Evolutionary conservation across 2,888 invertebrate species (phyloP), one percentile per base, ranked within the genome.

Genomic region (Alcis repandata): DNA sequence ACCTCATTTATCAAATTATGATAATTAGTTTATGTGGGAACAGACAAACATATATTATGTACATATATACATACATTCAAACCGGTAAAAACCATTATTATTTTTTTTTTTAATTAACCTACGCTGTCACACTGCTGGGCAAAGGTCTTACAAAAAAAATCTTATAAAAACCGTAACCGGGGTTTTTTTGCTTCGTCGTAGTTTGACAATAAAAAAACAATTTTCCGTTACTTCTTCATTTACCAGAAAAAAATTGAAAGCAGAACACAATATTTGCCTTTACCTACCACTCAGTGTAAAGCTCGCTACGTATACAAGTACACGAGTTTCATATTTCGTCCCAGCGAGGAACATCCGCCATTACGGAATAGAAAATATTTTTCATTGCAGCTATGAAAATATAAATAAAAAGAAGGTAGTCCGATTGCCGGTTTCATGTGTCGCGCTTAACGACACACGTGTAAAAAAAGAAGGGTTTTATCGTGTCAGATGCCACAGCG

Each of bases 401-500:
- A 69, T 67, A 33, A 68, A 66, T 65, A 63, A 68, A 67, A 69
- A 69, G 65, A 57, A 53, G 57, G 40, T 56, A 59, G 66, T 67
- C 65, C 67, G 68, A 73, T 71, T 71, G 67, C 63, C 67, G 70
- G 72, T 67, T 67, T 70, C 77, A 72, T 66, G 63, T 74, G 77
- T 74, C 75, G 63, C 72, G 69, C 65, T 60, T 71, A 75, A 74
- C 75, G 74, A 76, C 73, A 70, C 71, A 73, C 68, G 70, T 73
- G 73, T 72, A 73, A 74, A 74, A 75, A 76, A 58, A 60, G 67
- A 69, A 20, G 19, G 56, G 71, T 71, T 77, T 74, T 78, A 77
- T 76, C 76, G 72, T 72, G 75, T 75, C 77, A 75, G 72, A 72
- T 77, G 74, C 74, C 73, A 63, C 62, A 2, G 43, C n/a, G 11